Percentiles rank a stretch among this genome's conserved stretches.
These are phyloP conservation scores for Drosophila kurseongensis DNA, from an alignment of 1,140 invertebrate species.

Conservation along the genomic window DNA sequence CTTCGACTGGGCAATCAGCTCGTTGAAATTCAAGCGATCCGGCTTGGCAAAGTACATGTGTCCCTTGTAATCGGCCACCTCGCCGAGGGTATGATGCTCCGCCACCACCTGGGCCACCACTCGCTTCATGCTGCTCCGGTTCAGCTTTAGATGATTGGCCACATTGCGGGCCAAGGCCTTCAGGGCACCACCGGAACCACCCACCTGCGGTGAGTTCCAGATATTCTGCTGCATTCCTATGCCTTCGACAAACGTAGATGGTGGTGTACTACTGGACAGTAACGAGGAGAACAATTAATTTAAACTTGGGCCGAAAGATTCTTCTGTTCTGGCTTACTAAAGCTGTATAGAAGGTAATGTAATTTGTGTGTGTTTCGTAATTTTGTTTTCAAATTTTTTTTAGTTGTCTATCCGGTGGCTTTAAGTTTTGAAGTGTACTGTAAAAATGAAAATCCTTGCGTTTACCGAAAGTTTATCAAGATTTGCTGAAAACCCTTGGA, in stretches of 20 bases:
- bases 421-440: conserved; percentile 15
- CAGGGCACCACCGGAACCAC: conserved; percentile 54
- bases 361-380: conserved; percentile 5
- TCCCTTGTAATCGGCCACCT: conserved; percentile 62
- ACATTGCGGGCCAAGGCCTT: conserved; percentile 64
- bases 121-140: conserved; percentile 47
- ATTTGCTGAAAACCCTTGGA: conserved; percentile 1
- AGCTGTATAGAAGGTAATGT: background rate
- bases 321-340: background rate
- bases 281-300: conserved; percentile 12
- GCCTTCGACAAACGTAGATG: background rate
- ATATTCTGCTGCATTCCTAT: conserved; percentile 30
- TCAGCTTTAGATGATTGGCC: conserved; percentile 53
- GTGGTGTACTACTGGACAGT: background rate
- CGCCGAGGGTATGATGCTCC: conserved; percentile 50
- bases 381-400: conserved; percentile 11
- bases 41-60: conserved; percentile 67
- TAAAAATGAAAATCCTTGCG: conserved; percentile 25
- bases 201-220: conserved; percentile 56
- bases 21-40: conserved; percentile 48
- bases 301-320: conserved; percentile 1
- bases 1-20: conserved; percentile 62
- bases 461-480: conserved; percentile 7
- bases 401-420: background rate
- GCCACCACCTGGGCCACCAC: conserved; percentile 72